Base-by-base conservation (phyloP, 2,797 vertebrate genomes). In the Manis pentadactyla region DNA sequence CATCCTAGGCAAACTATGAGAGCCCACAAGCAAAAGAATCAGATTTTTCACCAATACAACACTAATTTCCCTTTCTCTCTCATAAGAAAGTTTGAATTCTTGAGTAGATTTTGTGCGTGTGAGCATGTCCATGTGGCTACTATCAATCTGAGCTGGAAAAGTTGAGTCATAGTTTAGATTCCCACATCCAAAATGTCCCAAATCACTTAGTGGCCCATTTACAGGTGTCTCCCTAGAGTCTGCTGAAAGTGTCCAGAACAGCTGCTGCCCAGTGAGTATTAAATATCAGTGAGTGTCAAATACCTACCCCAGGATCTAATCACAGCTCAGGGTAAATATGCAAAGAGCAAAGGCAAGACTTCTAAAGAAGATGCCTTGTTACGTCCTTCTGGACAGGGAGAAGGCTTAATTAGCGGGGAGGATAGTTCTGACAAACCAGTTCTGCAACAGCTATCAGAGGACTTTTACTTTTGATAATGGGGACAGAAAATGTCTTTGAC, bases 401-500 rank as follows among this genome's bases (percentile, higher is more conserved):
- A 88, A 87, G 90, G 49, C 37, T 39, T 39, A 94, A 73, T 71
- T 53, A 85, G 69, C 46, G 21, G 53, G 14, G 51, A 79, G 15
- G 12, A 64, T 66, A 59, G 7, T 25, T 69, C 53, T 89, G 53
- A 94, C 21, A 59, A 85, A 85, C 71, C 29, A 71, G 49, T 83
- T 86, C 77, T 82, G 21, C 13, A 78, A 74, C 77, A 81, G 19
- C 66, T 61, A 37, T 91, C 53, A 71, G 69, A 42, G 5, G 42
- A 19, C 37, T 27, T 34, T 92, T 73, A 51, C n/a, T 83, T n/a
- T n/a, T n/a, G n/a, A n/a, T n/a, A n/a, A n/a, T n/a, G 49, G 93
- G 64, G 39, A 94, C 19, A 95, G 49, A 51, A 96, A 89, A 94
- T 37, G 61, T 59, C 63, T 82, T 78, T 95, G 66, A 57, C 42